These are phyloP conservation scores for Archips xylosteana DNA, from an alignment of 2,888 invertebrate species.

Conservation along the genomic window DNA sequence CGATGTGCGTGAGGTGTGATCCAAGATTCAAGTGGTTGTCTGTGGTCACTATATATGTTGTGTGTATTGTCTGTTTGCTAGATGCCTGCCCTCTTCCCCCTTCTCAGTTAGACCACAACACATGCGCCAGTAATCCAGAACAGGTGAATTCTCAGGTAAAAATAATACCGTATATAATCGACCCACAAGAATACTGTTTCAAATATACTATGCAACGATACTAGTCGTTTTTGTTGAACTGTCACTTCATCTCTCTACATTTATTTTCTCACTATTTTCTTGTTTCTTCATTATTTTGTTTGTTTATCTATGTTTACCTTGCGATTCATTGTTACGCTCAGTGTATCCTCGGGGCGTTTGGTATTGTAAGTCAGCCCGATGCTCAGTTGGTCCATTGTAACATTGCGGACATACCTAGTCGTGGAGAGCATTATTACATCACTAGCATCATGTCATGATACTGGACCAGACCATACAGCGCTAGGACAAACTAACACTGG, in stretches of 20 bases:
- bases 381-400: slow-evolving; percentile 60
- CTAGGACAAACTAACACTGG: slow-evolving; percentile 80
- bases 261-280: slow-evolving; percentile 76
- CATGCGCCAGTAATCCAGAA: slow-evolving; percentile 90
- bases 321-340: slow-evolving; percentile 75
- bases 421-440: slow-evolving; percentile 66
- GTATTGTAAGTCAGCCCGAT: slow-evolving; percentile 55
- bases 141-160: slow-evolving; percentile 90
- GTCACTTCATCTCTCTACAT: slow-evolving; percentile 81
- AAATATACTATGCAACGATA: slow-evolving; percentile 82
- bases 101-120: slow-evolving; percentile 94
- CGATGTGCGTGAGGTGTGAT: slow-evolving; percentile 83
- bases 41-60: slow-evolving; percentile 88
- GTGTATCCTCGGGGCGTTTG: slow-evolving; percentile 67
- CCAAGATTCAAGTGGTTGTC: slow-evolving; percentile 84
- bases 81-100: slow-evolving; percentile 97
- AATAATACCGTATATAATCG: slow-evolving; percentile 78
- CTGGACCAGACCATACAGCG: slow-evolving; percentile 77
- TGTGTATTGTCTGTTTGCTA: slow-evolving; percentile 96
- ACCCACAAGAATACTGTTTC: slow-evolving; percentile 82
- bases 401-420: slow-evolving; percentile 48
- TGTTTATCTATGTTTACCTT: slow-evolving; percentile 64
- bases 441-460: slow-evolving; percentile 76
- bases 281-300: slow-evolving; percentile 64
- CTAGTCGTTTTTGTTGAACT: slow-evolving; percentile 78